Conservation (phyloP, 2,888 invertebrate genomes). For the Drosophila neonasuta region DNA sequence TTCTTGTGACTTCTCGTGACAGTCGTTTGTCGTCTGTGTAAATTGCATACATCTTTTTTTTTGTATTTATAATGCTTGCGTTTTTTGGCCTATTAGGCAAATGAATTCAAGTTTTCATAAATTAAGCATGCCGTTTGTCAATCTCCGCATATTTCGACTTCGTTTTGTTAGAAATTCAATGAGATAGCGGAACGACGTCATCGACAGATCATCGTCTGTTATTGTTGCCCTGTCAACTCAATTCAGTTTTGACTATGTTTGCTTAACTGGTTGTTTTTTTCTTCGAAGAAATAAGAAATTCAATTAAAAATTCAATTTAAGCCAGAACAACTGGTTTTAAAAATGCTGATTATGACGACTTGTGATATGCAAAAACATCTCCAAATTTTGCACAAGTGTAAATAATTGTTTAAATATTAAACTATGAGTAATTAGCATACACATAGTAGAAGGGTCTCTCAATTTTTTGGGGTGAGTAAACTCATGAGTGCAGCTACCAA, state of each 20-base stretch:
- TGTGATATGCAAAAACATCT: conserved; percentile 8
- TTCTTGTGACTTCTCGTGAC: conserved; percentile 42
- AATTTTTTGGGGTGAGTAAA: conserved; percentile 45
- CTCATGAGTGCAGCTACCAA: conserved; percentile 31
- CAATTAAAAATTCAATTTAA: conserved; percentile 60
- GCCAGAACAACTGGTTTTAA: conserved; percentile 21
- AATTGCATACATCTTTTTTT: conserved; percentile 44
- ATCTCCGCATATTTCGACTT: conserved; percentile 37
- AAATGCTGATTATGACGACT: conserved; percentile 15
- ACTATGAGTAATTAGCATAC: conserved; percentile 51
- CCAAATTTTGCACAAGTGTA: conserved; percentile 27
- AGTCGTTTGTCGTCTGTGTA: conserved; percentile 49
- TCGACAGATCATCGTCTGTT: conserved; percentile 54
- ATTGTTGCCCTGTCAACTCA: conserved; percentile 66
- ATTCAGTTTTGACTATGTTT: conserved; percentile 25
- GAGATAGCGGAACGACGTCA: conserved; percentile 59
- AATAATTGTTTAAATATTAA: conserved; percentile 58
- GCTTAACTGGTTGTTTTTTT: conserved; percentile 48
- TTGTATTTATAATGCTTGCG: conserved; percentile 25
- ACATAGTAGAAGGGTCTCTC: conserved; percentile 22
- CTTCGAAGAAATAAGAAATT: conserved; percentile 36
- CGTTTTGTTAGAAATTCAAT: conserved; percentile 50
- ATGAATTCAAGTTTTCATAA: conserved; percentile 58
- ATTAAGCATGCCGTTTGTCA: conserved; percentile 56
- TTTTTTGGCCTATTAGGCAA: conserved; percentile 68